These are phyloP conservation scores for Hirtodrosophila histrioides DNA, from an alignment of 2,888 invertebrate species.

Conservation along the genomic window DNA sequence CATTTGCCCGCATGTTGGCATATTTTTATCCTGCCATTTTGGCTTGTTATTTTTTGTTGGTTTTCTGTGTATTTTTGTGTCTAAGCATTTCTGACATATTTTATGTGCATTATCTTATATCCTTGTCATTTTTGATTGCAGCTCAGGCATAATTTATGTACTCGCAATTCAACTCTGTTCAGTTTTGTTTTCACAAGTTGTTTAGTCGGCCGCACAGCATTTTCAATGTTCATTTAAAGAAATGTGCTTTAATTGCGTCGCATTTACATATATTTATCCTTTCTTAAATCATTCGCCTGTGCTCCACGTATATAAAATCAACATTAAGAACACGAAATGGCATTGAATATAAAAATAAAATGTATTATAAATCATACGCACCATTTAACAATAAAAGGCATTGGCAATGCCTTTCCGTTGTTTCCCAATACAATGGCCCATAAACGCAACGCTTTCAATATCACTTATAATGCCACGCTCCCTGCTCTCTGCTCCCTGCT, in stretches of 20 bases:
- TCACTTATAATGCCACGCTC: conserved; percentile 69
- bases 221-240: neutral
- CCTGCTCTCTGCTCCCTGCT: neutral
- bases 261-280: conserved; percentile 10
- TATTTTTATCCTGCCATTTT: conserved; percentile 22
- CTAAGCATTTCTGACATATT: conserved; percentile 66
- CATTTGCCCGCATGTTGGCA: conserved; percentile 31
- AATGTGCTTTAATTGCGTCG: conserved; percentile 39
- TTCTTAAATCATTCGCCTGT: neutral
- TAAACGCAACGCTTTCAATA: conserved; percentile 75
- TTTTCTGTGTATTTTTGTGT: neutral
- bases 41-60: conserved; percentile 1
- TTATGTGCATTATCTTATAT: conserved; percentile 69
- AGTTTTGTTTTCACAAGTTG: neutral
- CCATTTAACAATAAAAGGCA: conserved; percentile 77
- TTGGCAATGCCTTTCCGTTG: conserved; percentile 39
- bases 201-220: too few relatives aligned
- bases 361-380: conserved; percentile 79
- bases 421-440: conserved; percentile 66
- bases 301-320: conserved; percentile 14
- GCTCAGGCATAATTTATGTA: conserved; percentile 53
- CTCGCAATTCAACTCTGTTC: conserved; percentile 23
- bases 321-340: conserved; percentile 41
- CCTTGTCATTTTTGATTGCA: conserved; percentile 43
- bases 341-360: conserved; percentile 55